Evolutionary conservation across 2,113 vertebrate genomes (phyloP), one percentile per base, ranked within the genome.

Genomic region (Rynchops niger): DNA sequence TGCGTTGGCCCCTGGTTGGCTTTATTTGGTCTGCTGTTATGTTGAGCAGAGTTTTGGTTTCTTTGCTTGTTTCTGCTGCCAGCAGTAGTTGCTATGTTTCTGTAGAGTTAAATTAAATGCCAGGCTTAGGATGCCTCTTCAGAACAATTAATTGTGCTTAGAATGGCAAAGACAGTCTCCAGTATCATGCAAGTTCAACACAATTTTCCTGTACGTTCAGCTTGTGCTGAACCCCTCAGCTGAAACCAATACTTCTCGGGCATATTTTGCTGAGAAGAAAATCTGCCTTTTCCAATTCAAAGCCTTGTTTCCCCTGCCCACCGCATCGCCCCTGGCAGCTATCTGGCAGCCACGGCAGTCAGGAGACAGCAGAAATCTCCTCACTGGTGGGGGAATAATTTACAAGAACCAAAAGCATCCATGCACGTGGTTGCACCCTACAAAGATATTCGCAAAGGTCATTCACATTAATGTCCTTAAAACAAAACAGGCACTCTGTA

Each of bases 151-250:
- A 45, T n/a, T 4, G 5, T 63, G 32, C 63, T 89, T n/a, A 32
- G 55, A 73, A 47, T 0, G 14, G n/a, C 50, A 83, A 77, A 86
- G 72, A 30, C 21, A 59, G 36, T 43, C 36, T 86, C 15, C 23
- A 47, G 40, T 12, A 26, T 22, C 9, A 0, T 12, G 22, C 29
- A 29, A 11, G 32, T 70, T 93, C 77, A 52, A 22, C 22, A 9
- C 7, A 12, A 8, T 38, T 79, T 62, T 61, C 27, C 69, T 61
- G 30, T 26, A 5, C 0, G 0, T 49, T 56, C 42, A 56, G 45
- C 61, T 87, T 58, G 30, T n/a, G 36, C 65, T 36, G 56, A 78
- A 40, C 34, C 21, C 34, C 27, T 62, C 73, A 66, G 50, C 66
- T 69, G 58, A 87, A 84, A 42, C 29, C 40, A 59, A 2, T 65